A percentile compares a stretch with the other conserved stretches of the same genome.
These are phyloP conservation scores for Phalloptychus januarius DNA, from an alignment of 2,797 vertebrate species.

Conservation along the genomic window DNA sequence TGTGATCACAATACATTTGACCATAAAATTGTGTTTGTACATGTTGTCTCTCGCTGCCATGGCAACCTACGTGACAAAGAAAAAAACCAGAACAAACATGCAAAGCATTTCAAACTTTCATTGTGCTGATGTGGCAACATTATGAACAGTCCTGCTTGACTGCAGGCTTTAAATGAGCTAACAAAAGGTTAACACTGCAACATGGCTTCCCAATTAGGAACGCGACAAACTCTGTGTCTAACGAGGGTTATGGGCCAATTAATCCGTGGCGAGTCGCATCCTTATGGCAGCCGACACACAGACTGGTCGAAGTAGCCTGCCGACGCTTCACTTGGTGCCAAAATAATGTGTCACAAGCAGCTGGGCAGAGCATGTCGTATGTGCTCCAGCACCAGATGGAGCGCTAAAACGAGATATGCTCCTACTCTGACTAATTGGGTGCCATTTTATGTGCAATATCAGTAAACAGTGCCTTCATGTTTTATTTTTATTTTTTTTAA, in stretches of 20 bases:
- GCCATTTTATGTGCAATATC: conserved; percentile 7
- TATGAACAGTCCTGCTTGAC: neutral
- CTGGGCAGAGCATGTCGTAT: conserved; percentile 82
- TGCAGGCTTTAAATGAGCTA: conserved; percentile 3
- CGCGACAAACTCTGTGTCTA: conserved; percentile 51
- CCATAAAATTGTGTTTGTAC: conserved; percentile 19
- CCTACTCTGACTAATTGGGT: conserved; percentile 20
- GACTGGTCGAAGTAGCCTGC: conserved; percentile 68
- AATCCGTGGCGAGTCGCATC: conserved; percentile 47
- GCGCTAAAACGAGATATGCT: conserved; percentile 70
- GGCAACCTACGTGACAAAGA: conserved; percentile 34
- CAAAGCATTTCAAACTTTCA: neutral
- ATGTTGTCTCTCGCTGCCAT: conserved; percentile 51
- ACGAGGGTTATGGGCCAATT: conserved; percentile 58
- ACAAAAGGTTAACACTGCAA: conserved; percentile 12
- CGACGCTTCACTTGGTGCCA: conserved; percentile 75
- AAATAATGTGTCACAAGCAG: conserved; percentile 86
- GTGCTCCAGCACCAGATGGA: conserved; percentile 86
- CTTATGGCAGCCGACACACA: conserved; percentile 68
- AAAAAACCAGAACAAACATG: conserved; percentile 5
- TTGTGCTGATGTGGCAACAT: neutral
- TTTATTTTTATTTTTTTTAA: neutral
- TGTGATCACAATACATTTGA: conserved; percentile 53
- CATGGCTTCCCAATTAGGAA: conserved; percentile 41
- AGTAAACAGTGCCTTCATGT: neutral